Evolutionary conservation across 2,797 vertebrate species (phyloP), one percentile per base, ranked within the genome.

Genomic region (Erithacus rubecula): DNA sequence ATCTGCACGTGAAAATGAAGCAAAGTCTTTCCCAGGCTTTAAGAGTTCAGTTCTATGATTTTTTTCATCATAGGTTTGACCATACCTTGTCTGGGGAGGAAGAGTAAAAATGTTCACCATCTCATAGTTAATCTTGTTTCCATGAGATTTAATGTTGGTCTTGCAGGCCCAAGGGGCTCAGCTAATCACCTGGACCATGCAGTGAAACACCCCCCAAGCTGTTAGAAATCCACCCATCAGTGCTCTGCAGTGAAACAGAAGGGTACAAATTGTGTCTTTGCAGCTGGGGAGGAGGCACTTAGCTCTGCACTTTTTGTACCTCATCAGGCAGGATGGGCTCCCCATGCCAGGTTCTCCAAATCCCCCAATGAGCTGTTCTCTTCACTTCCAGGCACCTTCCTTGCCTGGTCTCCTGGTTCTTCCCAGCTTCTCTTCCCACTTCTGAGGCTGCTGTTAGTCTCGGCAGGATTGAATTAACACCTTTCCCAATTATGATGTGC

Each of bases 401-500:
- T 80, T 70, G 9, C 27, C 46, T 75, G 44, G 7, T 63, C 5
- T 65, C 52, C 47, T 3, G 3, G 44, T 16, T 63, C 84, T 92
- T 87, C 53, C 63, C 75, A 49, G 32, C 26, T 91, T 89, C 76
- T 70, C 15, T 79, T 67, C 89, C 46, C 49, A 60, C 41, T 51
- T 89, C 32, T 4, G 1, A 78, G 30, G 43, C 49, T 62, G 68
- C 82, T 91, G 70, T 71, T 90, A 80, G 47, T 51, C 77, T 84
- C 78, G 90, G 52, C n/a, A 75, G 65, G 53, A 76, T 9, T 52
- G 58, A 76, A 81, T 93, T 90, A 91, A 88, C 79, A 94, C n/a
- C 13, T 94, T 94, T 97, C 64, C 86, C 89, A 95, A 76, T 95
- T 96, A 96, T 39, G 39, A 75, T 86, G 46, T 62, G 70, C 34